Conservation (phyloP, 2,113 vertebrate genomes). For the Callorhinus ursinus region DNA sequence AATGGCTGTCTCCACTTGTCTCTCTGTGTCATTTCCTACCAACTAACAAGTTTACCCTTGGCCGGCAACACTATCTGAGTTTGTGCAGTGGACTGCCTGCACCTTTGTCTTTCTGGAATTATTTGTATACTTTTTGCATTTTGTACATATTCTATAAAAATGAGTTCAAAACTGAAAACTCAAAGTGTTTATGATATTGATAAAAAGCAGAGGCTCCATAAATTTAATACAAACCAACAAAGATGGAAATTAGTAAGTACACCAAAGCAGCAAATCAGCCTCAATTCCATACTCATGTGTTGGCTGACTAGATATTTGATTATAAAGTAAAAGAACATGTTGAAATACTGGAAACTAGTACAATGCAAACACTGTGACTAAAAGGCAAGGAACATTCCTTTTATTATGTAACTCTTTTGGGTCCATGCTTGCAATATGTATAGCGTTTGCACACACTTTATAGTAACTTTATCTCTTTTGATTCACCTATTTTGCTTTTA, state of each 20-base stretch:
- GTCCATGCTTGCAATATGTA: background rate
- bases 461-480: background rate
- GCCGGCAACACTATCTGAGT: background rate
- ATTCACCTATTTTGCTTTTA: slow-evolving; percentile 10
- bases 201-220: background rate
- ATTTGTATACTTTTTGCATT: background rate
- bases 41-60: background rate
- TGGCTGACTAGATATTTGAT: background rate
- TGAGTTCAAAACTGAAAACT: slow-evolving; percentile 8
- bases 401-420: background rate
- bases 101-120: background rate
- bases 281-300: background rate
- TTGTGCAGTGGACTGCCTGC: background rate
- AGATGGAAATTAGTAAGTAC: background rate
- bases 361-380: background rate
- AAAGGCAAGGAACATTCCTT: background rate
- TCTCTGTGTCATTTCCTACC: background rate
- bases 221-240: background rate
- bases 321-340: background rate
- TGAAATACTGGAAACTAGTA: background rate
- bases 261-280: background rate
- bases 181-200: background rate
- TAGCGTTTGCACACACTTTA: background rate
- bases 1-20: background rate
- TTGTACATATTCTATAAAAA: slow-evolving; percentile 20